These are phyloP conservation scores for Ploceus nigricollis DNA, from an alignment of 2,113 vertebrate species.

Conservation along the genomic window DNA sequence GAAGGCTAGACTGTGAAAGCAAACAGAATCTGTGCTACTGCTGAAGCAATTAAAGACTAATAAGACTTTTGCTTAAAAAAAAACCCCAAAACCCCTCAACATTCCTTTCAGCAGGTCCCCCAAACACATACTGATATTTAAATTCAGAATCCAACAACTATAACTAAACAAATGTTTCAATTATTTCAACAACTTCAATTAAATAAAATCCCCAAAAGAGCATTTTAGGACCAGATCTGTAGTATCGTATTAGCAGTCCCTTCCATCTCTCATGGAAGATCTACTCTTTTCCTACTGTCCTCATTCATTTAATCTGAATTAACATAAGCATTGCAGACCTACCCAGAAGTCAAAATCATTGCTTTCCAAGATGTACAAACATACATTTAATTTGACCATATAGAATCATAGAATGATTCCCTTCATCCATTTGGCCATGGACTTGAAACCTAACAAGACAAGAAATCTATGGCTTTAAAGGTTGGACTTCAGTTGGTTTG, in stretches of 20 bases:
- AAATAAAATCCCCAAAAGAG: neutral
- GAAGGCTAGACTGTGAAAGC: neutral
- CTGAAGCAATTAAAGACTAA: neutral
- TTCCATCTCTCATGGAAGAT: neutral
- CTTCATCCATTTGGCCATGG: neutral
- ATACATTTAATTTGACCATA: neutral
- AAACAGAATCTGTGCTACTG: neutral
- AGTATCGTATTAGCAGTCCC: neutral
- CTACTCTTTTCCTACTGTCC: neutral
- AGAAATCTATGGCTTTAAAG: neutral
- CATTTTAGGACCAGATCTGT: neutral
- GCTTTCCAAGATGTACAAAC: neutral
- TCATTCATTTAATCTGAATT: neutral
- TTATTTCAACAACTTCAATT: neutral
- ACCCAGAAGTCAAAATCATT: neutral
- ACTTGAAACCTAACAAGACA: neutral
- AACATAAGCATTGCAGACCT: neutral
- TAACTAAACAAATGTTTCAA: neutral
- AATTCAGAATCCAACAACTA: neutral
- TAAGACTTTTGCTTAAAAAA: neutral
- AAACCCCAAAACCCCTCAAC: rapidly evolving
- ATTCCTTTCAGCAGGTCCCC: neutral
- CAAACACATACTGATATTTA: neutral
- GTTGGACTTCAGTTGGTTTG: neutral
- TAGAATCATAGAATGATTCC: neutral